These are phyloP conservation scores for Vidua macroura DNA, from an alignment of 2,113 vertebrate genomes.

Conservation along the genomic window DNA sequence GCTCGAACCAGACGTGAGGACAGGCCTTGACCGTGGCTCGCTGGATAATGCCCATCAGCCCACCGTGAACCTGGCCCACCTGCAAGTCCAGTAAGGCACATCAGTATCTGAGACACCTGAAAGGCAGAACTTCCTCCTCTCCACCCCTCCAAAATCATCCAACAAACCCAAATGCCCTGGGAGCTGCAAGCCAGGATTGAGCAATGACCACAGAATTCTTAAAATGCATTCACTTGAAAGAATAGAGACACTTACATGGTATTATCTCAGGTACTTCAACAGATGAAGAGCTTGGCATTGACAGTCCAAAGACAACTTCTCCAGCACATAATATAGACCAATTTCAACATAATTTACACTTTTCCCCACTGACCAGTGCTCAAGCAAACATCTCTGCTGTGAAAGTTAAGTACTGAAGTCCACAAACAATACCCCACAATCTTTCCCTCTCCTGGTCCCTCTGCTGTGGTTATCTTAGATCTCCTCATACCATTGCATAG, in stretches of 20 bases:
- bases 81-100: conserved; percentile 22
- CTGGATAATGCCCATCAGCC: conserved; percentile 92
- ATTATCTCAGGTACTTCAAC: neutral
- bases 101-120: neutral
- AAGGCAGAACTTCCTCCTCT: neutral
- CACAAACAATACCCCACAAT: neutral
- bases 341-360: neutral
- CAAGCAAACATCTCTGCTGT: neutral
- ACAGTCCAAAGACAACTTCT: neutral
- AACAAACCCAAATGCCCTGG: neutral
- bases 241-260: neutral
- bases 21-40: conserved; percentile 90
- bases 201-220: neutral
- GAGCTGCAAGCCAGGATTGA: neutral
- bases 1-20: conserved; percentile 96
- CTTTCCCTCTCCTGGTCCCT: neutral
- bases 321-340: neutral
- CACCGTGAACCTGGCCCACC: conserved; percentile 93
- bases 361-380: neutral
- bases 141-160: neutral
- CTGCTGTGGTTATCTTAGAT: neutral
- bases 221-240: neutral
- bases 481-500: conserved; percentile 88
- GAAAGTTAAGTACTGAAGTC: neutral
- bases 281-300: neutral